These are phyloP conservation scores for Lamellibrachia luymesi DNA, from an alignment of 1,140 invertebrate species.

Conservation along the genomic window DNA sequence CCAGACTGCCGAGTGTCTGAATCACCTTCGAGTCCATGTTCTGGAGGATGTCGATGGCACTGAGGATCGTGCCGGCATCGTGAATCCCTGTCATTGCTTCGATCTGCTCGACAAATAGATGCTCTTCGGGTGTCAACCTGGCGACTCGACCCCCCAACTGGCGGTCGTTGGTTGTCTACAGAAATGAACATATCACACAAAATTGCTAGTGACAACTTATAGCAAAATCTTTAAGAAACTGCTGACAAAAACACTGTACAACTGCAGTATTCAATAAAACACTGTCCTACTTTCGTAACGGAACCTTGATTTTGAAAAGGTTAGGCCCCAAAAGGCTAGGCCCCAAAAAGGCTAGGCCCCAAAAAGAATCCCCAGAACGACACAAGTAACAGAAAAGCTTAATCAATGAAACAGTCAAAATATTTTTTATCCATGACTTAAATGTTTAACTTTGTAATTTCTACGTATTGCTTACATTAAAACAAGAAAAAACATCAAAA, in stretches of 20 bases:
- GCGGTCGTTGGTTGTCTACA: not conserved
- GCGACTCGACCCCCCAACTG: not conserved
- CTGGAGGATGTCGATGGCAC: not conserved
- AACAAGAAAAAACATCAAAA: not conserved
- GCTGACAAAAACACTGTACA: not conserved
- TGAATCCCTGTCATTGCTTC: not conserved
- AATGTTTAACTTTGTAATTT: not conserved
- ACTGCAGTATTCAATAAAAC: not conserved
- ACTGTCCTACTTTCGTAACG: not conserved
- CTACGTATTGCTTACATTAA: not conserved
- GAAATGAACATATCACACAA: not conserved
- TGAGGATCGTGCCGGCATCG: not conserved
- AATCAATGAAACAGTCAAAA: not conserved
- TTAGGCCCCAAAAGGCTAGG: too few species aligned
- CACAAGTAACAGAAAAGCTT: not conserved
- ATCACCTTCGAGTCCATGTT: not conserved
- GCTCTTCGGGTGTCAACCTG: not conserved
- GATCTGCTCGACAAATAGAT: not conserved
- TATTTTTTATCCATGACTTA: not conserved
- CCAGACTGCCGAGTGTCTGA: not conserved
- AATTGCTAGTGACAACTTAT: not conserved
- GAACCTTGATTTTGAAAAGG: too few species aligned
- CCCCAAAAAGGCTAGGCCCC: not conserved
- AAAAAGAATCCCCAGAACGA: not conserved
- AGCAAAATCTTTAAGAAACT: not conserved